These are phyloP conservation scores for Platynereis dumerilii DNA, from an alignment of 2,888 invertebrate species.

Conservation along the genomic window DNA sequence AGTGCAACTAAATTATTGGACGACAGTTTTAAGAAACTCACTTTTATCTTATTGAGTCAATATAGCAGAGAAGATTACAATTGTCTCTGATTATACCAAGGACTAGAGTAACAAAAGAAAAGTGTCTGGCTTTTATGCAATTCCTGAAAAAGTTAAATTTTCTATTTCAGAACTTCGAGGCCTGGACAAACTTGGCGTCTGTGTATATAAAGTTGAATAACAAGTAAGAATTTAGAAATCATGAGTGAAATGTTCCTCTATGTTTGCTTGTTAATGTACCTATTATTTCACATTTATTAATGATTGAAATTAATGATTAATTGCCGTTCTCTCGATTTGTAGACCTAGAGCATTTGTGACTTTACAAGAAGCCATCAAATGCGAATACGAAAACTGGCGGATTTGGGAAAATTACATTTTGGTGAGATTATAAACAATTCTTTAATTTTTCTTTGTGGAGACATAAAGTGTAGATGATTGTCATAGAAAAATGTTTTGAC, in stretches of 20 bases:
- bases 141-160: not conserved
- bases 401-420: slow-evolving; percentile 94
- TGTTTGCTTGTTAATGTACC: too few relatives aligned
- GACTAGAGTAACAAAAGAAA: not conserved
- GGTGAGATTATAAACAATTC: slow-evolving; percentile 53
- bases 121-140: too few relatives aligned
- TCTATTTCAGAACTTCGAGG: slow-evolving; percentile 77
- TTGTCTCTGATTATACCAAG: too few relatives aligned
- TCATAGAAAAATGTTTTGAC: too few relatives aligned
- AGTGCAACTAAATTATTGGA: too few relatives aligned
- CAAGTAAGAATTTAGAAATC: slow-evolving; percentile 73
- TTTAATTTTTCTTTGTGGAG: too few relatives aligned
- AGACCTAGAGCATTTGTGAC: slow-evolving; percentile 77
- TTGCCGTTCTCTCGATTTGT: slow-evolving; percentile 42
- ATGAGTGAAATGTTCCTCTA: too few relatives aligned
- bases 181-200: slow-evolving; percentile 97
- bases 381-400: slow-evolving; percentile 89
- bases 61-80: too few relatives aligned
- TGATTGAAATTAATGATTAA: not conserved
- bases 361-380: slow-evolving; percentile 86
- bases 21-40: too few relatives aligned
- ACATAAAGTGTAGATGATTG: too few relatives aligned
- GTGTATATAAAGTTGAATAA: slow-evolving; percentile 88
- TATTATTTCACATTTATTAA: not conserved
- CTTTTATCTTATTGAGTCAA: too few relatives aligned